phyloP scores from a whole-genome alignment of 2,797 vertebrate genomes.

The Melanogrammus aeglefinus region DNA sequence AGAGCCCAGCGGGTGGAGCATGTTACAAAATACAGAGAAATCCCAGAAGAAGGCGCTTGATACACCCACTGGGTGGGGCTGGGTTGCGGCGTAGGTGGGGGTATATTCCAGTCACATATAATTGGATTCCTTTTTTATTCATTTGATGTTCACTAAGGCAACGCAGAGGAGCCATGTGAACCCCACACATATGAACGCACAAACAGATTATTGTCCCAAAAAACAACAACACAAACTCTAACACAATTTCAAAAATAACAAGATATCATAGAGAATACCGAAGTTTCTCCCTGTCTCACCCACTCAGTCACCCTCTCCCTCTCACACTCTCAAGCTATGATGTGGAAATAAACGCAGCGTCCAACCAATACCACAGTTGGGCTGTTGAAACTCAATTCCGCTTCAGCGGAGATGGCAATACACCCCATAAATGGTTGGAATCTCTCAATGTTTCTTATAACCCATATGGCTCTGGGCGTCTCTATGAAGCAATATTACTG shows the following conservation, averaged over 20 bases:
- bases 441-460: constrained; percentile 17
- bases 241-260: neutral
- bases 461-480: constrained; percentile 30
- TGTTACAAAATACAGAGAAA: too few species aligned
- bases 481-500: constrained; percentile 37
- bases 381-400: neutral
- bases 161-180: constrained; percentile 27
- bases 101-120: too few species aligned
- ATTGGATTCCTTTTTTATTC: too few species aligned
- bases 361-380: neutral
- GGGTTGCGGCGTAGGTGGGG: too few species aligned
- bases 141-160: constrained; percentile 45
- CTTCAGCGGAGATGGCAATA: too few species aligned
- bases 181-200: neutral
- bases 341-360: neutral
- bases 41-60: too few species aligned
- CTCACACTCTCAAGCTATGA: too few species aligned
- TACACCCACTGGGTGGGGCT: too few species aligned
- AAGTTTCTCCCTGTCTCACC: neutral
- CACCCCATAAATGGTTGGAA: neutral
- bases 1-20: too few species aligned
- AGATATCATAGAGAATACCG: neutral
- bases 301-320: too few species aligned
- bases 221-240: neutral
- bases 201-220: too few species aligned